Conservation (phyloP, 2,888 invertebrate genomes). For the Odontothrips loti region DNA sequence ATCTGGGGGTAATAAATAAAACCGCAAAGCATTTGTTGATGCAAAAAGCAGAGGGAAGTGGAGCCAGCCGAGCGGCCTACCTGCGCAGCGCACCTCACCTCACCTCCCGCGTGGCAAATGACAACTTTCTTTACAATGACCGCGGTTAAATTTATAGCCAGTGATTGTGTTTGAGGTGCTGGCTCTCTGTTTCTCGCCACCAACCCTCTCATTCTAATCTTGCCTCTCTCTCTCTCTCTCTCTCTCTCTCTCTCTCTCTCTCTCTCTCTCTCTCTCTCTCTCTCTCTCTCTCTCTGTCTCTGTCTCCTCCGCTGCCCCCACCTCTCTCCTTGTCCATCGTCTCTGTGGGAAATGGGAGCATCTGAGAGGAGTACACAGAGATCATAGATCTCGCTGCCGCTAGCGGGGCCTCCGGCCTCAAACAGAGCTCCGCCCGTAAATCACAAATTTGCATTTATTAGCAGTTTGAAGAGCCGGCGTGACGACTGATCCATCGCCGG, state of each 20-base stretch:
- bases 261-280: too few relatives aligned
- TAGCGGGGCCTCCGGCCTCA: not conserved
- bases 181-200: not conserved
- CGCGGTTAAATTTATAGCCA: not conserved
- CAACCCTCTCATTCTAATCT: not conserved
- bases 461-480: constrained; percentile 22
- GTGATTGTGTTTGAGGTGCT: not conserved
- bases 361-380: not conserved
- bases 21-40: constrained; percentile 25
- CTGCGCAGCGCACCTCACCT: not conserved
- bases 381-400: not conserved
- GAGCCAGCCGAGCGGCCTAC: not conserved
- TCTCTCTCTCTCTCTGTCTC: not conserved
- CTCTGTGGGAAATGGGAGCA: constrained; percentile 1
- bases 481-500: not conserved
- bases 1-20: constrained; percentile 21
- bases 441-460: constrained; percentile 25
- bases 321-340: not conserved
- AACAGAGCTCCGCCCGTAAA: not conserved
- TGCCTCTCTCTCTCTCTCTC: not conserved
- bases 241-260: not conserved
- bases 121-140: constrained; percentile 20
- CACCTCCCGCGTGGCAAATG: not conserved
- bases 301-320: too few relatives aligned
- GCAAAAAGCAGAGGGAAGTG: not conserved